Conservation (phyloP, 2,888 invertebrate species). For the Ptychoptera albimana region DNA sequence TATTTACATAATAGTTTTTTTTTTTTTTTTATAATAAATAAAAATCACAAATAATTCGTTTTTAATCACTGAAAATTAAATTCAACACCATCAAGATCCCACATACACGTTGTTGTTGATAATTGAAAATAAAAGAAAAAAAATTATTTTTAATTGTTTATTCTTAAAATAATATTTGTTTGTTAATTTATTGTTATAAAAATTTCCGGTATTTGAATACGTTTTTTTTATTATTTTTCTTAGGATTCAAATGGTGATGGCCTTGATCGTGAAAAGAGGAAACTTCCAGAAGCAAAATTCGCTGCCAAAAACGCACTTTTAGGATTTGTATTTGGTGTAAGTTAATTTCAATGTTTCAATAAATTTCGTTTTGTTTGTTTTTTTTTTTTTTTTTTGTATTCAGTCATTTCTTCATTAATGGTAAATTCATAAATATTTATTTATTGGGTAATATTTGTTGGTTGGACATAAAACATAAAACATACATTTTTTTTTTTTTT, state of each 20-base stretch:
- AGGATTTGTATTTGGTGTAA: conserved; percentile 73
- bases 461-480: background rate
- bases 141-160: too few species aligned
- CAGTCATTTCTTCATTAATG: background rate
- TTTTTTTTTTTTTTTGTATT: background rate
- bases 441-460: too few species aligned
- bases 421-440: background rate
- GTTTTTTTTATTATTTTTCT: conserved; percentile 16
- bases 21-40: too few species aligned
- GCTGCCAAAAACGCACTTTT: conserved; percentile 66
- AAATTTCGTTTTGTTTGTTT: background rate
- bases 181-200: too few species aligned
- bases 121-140: too few species aligned
- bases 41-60: too few species aligned
- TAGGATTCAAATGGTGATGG: conserved; percentile 35
- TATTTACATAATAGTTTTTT: too few species aligned
- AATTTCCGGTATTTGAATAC: too few species aligned
- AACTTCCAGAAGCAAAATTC: conserved; percentile 48
- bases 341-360: conserved; percentile 17
- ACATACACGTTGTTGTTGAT: too few species aligned
- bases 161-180: too few species aligned
- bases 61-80: too few species aligned
- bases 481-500: conserved; percentile 1
- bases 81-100: too few species aligned
- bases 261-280: conserved; percentile 50